Evolutionary conservation across 2,797 vertebrate genomes (phyloP).

Genomic region (Acrossocheilus wenchowensis): DNA sequence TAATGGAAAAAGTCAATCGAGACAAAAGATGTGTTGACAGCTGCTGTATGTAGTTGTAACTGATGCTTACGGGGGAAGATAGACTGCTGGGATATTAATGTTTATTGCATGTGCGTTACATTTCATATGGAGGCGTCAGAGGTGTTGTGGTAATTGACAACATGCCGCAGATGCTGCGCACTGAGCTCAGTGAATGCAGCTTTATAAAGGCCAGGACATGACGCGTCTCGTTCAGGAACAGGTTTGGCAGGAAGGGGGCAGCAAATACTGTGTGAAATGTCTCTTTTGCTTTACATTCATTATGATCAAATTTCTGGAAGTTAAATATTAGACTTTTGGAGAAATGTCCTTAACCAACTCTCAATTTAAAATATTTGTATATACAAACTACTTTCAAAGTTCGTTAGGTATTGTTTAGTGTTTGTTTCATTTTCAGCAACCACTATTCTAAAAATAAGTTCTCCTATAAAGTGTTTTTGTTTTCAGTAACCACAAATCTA

Average conservation of each 20-base stretch:
- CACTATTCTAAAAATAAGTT: too few species aligned
- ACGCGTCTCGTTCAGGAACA: background rate
- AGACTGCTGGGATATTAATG: background rate
- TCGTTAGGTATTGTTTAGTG: too few species aligned
- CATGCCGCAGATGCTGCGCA: background rate
- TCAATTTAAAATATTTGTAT: too few species aligned
- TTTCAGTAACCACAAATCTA: background rate
- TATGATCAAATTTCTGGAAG: background rate
- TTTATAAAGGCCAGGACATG: background rate
- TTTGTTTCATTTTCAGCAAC: too few species aligned
- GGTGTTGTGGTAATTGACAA: background rate
- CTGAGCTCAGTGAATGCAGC: background rate
- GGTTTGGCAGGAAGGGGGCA: conserved; percentile 36
- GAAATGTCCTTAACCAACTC: background rate
- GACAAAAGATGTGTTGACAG: background rate
- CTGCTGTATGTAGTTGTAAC: background rate
- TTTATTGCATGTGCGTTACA: background rate
- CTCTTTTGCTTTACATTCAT: background rate
- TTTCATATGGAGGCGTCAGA: background rate
- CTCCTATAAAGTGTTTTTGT: background rate
- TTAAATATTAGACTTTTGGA: background rate
- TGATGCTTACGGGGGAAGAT: background rate
- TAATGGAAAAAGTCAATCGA: background rate
- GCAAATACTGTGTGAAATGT: background rate
- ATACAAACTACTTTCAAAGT: too few species aligned